Conservation (phyloP, 1,140 invertebrate species). For the Drosophila melanica region DNA sequence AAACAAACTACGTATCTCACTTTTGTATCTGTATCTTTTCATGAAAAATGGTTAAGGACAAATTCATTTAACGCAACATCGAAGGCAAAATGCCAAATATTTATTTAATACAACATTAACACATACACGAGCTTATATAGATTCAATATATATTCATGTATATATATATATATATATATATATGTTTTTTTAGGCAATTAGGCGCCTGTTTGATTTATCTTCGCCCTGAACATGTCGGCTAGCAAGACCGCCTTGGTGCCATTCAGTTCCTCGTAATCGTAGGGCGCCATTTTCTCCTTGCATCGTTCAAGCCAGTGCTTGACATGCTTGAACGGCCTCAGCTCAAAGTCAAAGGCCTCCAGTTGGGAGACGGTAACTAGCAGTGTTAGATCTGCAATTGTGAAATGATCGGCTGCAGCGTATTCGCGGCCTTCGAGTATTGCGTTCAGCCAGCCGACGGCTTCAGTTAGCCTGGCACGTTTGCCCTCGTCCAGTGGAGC, state of each 20-base stretch:
- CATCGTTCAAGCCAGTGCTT: conserved; percentile 71
- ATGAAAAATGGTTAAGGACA: neutral
- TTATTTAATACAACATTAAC: conserved; percentile 62
- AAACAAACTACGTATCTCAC: too few species aligned
- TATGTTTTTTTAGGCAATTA: conserved; percentile 1
- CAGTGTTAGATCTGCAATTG: conserved; percentile 86
- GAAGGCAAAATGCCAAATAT: conserved; percentile 25
- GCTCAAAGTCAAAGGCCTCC: conserved; percentile 76
- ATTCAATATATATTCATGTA: conserved; percentile 1
- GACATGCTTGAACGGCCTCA: conserved; percentile 65
- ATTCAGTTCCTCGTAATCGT: conserved; percentile 83
- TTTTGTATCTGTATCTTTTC: neutral
- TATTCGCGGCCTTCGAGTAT: conserved; percentile 74
- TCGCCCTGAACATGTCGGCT: conserved; percentile 81
- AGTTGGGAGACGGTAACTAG: conserved; percentile 83
- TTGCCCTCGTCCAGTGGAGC: conserved; percentile 84
- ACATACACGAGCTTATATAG: conserved; percentile 11
- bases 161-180: neutral
- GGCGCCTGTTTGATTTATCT: conserved; percentile 57
- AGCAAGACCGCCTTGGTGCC: conserved; percentile 72
- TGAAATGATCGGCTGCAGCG: conserved; percentile 84
- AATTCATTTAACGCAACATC: neutral
- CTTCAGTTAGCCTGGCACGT: conserved; percentile 84
- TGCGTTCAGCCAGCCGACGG: conserved; percentile 72
- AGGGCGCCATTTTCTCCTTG: conserved; percentile 74